These are phyloP conservation scores for Helarctos malayanus DNA, from an alignment of 2,797 vertebrate genomes.

Conservation along the genomic window DNA sequence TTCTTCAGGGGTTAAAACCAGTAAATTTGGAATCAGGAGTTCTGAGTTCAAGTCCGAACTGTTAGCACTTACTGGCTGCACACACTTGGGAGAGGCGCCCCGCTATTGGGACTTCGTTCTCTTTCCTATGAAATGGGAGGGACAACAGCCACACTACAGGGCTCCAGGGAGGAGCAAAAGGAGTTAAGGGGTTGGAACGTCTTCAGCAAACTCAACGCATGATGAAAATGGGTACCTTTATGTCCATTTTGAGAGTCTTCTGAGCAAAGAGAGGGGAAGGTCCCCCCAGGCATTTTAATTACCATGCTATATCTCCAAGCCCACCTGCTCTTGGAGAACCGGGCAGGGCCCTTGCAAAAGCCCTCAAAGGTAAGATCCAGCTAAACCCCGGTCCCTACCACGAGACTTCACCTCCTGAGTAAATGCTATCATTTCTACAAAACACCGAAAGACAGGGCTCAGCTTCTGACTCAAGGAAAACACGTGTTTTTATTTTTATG, in stretches of 20 bases:
- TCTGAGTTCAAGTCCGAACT: neutral
- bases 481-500: slow-evolving; percentile 41
- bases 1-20: neutral
- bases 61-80: neutral
- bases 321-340: neutral
- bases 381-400: neutral
- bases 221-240: neutral
- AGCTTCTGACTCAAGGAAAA: slow-evolving; percentile 71
- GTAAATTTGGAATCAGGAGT: neutral
- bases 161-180: neutral
- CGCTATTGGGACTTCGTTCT: accelerated
- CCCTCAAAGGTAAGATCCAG: neutral
- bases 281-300: neutral
- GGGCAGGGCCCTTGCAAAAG: too few relatives aligned
- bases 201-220: neutral
- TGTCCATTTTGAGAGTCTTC: neutral
- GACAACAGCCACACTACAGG: accelerated
- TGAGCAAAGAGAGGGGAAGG: neutral
- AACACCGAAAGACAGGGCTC: slow-evolving; percentile 79
- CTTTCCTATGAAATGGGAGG: neutral
- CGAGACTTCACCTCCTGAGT: neutral
- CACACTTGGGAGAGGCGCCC: accelerated
- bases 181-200: too few relatives aligned
- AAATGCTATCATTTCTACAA: neutral
- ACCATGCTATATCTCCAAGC: accelerated